Evolutionary conservation across 2,113 vertebrate species (phyloP).

Genomic region (Phyllostomus discolor): DNA sequence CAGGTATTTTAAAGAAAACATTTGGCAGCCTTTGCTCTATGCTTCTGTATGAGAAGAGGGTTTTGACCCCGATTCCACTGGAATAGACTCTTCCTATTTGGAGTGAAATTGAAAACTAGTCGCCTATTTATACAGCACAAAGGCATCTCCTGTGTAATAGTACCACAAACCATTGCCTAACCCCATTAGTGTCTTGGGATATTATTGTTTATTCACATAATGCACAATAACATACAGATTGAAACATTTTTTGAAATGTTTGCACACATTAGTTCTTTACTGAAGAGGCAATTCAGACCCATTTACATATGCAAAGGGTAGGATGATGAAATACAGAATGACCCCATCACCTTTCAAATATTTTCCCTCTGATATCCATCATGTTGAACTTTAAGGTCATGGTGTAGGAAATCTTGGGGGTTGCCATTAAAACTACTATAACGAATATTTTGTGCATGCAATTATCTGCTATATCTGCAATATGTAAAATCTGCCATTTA

Average conservation of each 20-base stretch:
- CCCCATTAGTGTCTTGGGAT: background rate
- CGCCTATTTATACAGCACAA: background rate
- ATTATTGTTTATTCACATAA: background rate
- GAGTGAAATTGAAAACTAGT: background rate
- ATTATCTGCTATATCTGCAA: background rate
- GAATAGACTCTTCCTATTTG: background rate
- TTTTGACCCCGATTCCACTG: background rate
- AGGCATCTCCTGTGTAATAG: background rate
- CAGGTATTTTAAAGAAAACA: background rate
- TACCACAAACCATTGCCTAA: background rate
- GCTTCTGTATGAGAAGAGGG: background rate
- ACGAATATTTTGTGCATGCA: background rate
- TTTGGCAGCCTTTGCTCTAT: background rate
- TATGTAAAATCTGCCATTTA: conserved; percentile 9
- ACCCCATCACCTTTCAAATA: background rate
- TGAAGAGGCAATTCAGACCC: conserved; percentile 9
- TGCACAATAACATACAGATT: background rate
- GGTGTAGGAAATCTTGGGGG: conserved; percentile 11
- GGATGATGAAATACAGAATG: background rate
- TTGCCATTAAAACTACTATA: background rate
- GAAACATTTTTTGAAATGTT: background rate
- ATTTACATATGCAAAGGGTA: background rate
- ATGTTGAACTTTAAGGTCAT: background rate
- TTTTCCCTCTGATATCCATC: conserved; percentile 5
- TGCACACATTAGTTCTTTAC: conserved; percentile 31